Conservation (phyloP, 53 echinoderm and acorn worm species). For the Zoroaster sp. region DNA sequence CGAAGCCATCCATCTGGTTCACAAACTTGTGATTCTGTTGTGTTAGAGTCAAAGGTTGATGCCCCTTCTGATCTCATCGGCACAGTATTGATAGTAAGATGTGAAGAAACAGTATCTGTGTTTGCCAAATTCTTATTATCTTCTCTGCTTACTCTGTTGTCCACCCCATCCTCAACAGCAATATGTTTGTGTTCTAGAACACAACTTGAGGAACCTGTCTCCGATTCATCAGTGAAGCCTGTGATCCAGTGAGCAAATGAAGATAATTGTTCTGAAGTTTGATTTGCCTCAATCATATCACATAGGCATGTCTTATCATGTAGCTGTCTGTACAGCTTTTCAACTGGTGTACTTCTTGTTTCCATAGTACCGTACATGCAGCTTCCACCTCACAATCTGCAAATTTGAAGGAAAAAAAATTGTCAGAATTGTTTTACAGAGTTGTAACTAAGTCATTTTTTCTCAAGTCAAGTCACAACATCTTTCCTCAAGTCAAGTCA, state of each 20-base stretch:
- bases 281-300: neutral
- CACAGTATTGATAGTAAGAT: too few species aligned
- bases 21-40: too few species aligned
- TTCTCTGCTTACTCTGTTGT: neutral
- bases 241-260: neutral
- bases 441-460: too few species aligned
- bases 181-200: neutral
- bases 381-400: neutral
- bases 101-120: neutral
- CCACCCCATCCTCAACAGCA: neutral
- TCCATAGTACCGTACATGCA: neutral
- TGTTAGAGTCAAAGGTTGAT: too few species aligned
- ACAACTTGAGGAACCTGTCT: neutral
- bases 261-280: neutral
- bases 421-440: too few species aligned
- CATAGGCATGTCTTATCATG: conserved; percentile 6
- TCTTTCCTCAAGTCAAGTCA: too few species aligned
- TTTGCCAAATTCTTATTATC: neutral
- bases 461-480: too few species aligned
- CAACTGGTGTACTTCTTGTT: neutral
- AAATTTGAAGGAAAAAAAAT: neutral
- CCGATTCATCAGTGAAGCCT: neutral
- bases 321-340: neutral
- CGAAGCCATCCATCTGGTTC: too few species aligned
- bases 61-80: too few species aligned